These are phyloP conservation scores for Cettia cetti DNA, from an alignment of 2,113 vertebrate genomes.

Conservation along the genomic window DNA sequence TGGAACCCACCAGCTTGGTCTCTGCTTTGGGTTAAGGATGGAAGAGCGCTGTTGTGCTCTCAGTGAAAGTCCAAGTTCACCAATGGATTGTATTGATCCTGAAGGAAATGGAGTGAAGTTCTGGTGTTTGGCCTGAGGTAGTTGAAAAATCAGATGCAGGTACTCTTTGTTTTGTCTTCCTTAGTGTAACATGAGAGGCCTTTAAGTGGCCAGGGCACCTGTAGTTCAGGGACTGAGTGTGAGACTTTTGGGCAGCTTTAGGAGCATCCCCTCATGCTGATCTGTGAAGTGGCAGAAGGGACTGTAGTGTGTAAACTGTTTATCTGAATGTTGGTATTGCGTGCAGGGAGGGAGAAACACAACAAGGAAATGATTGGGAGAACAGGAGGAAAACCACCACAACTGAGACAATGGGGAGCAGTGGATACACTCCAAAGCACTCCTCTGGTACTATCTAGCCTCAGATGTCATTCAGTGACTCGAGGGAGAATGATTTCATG, in stretches of 20 bases:
- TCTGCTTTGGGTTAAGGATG: background rate
- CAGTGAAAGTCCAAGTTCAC: background rate
- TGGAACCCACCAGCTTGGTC: background rate
- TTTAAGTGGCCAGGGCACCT: background rate
- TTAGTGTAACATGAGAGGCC: background rate
- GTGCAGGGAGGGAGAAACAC: background rate
- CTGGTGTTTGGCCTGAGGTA: background rate
- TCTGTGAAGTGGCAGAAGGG: background rate
- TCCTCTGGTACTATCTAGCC: no score
- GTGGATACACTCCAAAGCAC: background rate
- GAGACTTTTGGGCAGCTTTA: background rate
- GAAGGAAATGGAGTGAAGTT: background rate
- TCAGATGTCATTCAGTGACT: background rate
- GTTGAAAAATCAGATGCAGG: background rate
- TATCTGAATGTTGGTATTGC: background rate
- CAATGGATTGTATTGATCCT: background rate
- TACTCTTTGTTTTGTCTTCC: background rate
- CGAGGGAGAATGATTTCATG: background rate
- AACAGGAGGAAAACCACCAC: no score
- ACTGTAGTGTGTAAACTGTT: background rate
- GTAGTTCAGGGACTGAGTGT: background rate
- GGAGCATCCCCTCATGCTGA: background rate
- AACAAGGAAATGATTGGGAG: background rate
- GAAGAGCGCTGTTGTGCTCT: background rate
- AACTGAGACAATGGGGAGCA: background rate